Conservation (phyloP, 2,888 invertebrate genomes). For the Dryococelus australis region DNA sequence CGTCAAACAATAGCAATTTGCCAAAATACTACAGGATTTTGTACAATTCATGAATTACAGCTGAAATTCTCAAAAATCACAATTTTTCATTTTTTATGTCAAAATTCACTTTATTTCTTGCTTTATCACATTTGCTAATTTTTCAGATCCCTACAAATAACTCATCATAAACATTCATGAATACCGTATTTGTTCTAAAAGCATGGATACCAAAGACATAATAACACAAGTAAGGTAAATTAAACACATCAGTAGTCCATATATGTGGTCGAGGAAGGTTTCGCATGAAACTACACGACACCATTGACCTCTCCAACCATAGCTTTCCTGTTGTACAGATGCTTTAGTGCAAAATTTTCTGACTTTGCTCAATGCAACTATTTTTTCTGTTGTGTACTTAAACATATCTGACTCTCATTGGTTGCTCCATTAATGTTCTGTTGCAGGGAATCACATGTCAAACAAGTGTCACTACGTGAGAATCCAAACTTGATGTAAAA, state of each 20-base stretch:
- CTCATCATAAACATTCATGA: slow-evolving; percentile 39
- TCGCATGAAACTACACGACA: slow-evolving; percentile 18
- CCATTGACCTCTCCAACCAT: not conserved
- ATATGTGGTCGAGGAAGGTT: slow-evolving; percentile 9
- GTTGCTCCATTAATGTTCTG: not conserved
- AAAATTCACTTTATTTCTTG: too few relatives aligned
- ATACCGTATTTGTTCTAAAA: slow-evolving; percentile 35
- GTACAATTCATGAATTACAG: too few relatives aligned
- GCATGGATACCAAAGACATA: slow-evolving; percentile 42
- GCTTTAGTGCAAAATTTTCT: slow-evolving; percentile 20
- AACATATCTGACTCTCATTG: not conserved
- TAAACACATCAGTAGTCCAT: slow-evolving; percentile 45
- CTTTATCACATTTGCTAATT: too few relatives aligned
- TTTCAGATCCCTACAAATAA: too few relatives aligned
- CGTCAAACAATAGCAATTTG: too few relatives aligned
- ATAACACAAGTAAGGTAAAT: slow-evolving; percentile 38
- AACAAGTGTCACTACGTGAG: not conserved
- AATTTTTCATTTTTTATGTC: too few relatives aligned
- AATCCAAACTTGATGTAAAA: not conserved
- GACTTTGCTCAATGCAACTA: slow-evolving; percentile 19
- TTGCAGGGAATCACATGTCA: slow-evolving; percentile 9
- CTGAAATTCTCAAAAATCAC: too few relatives aligned
- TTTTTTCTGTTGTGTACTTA: slow-evolving; percentile 30
- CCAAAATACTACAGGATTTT: too few relatives aligned
- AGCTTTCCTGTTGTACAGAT: slow-evolving; percentile 5